Conservation (phyloP, 2,888 invertebrate genomes). For the Leptinotarsa haldemani region DNA sequence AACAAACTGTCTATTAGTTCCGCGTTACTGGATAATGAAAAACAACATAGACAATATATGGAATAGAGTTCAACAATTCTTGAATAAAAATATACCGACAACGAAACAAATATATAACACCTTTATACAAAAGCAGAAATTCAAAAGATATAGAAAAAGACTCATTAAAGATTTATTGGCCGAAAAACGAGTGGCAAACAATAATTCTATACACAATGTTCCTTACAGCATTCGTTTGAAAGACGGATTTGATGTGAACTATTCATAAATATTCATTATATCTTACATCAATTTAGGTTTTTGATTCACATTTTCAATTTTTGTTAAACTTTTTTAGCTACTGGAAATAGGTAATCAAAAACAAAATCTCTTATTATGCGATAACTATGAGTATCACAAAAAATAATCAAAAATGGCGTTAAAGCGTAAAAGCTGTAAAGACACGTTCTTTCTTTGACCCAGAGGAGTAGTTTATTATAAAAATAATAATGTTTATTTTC, state of each 20-base stretch:
- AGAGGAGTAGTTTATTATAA: no score
- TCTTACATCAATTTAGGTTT: no score
- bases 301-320: no score
- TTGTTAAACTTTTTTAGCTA: no score
- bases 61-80: constrained; percentile 72
- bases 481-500: no score
- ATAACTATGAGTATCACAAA: no score
- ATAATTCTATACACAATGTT: constrained; percentile 72
- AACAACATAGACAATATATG: constrained; percentile 76
- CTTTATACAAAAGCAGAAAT: constrained; percentile 69
- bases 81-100: constrained; percentile 72
- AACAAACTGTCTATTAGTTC: constrained; percentile 76
- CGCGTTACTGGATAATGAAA: constrained; percentile 77
- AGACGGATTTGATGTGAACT: constrained; percentile 59
- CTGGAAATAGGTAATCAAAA: no score
- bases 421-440: no score
- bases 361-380: no score
- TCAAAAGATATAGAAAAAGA: constrained; percentile 69
- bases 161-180: constrained; percentile 68
- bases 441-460: no score
- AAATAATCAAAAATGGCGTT: no score
- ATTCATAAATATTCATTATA: constrained; percentile 20
- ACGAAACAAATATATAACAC: constrained; percentile 70
- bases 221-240: constrained; percentile 75
- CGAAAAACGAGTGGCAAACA: constrained; percentile 68